A percentile compares a stretch with the other conserved stretches of the same genome.
These are phyloP conservation scores for Muntiacus muntjak DNA, from an alignment of 2,113 vertebrate species.

Conservation along the genomic window DNA sequence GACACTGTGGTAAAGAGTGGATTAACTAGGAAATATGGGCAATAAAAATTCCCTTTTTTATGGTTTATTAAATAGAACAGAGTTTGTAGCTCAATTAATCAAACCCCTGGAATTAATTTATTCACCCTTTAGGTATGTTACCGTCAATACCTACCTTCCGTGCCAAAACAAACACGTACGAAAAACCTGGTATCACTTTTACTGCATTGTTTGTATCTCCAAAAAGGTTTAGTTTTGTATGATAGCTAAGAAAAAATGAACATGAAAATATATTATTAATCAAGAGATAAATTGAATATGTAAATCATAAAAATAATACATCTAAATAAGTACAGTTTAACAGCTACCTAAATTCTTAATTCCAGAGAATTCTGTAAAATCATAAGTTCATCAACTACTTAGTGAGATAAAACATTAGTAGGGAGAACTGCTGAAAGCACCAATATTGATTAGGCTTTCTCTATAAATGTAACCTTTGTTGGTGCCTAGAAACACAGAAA, in stretches of 20 bases:
- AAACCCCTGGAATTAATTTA: not conserved
- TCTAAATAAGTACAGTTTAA: not conserved
- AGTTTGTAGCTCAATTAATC: not conserved
- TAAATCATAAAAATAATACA: not conserved
- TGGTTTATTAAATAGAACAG: not conserved
- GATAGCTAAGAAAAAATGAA: not conserved
- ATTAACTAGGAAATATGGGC: not conserved
- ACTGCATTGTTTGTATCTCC: not conserved
- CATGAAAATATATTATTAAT: not conserved
- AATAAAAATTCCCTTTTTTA: not conserved
- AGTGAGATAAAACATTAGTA: not conserved
- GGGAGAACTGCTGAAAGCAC: not conserved
- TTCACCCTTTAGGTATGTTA: not conserved
- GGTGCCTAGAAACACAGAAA: not conserved
- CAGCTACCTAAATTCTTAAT: not conserved
- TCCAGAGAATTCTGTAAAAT: not conserved
- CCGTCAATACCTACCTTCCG: not conserved
- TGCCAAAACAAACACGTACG: not conserved
- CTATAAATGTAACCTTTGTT: not conserved
- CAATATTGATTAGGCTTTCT: not conserved
- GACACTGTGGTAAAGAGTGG: not conserved
- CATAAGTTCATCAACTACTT: not conserved
- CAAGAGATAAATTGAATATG: not conserved
- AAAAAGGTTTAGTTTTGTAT: not conserved
- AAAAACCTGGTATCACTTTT: not conserved